Base-by-base conservation (phyloP, 2,113 vertebrate species). In the Salvator merianae region DNA sequence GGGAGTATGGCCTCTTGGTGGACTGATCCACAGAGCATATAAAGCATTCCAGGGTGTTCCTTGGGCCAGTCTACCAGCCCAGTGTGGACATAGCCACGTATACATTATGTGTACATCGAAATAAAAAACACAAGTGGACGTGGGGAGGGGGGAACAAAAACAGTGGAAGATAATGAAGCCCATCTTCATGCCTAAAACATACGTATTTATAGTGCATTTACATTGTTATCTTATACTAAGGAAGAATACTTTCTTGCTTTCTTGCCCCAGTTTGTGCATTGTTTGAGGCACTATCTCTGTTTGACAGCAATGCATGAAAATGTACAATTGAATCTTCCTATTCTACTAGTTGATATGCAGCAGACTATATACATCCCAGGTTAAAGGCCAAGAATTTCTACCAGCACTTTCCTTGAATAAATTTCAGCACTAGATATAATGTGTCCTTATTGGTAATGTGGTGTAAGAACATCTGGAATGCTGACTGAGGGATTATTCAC, bases 401-500 rank as follows among this genome's bases (percentile, higher is more conserved):
- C 75, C 30, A 34, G 30, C 38, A 43, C 24, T 24, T 43, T 18
- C 66, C 38, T 78, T 63, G 34, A n/a, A 79, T 73, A 65, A 62
- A 70, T 70, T 62, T 78, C 24, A 79, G n/a, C 40, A 65, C 36
- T 63, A n/a, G 36, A 4, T 74, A 20, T 28, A 85, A 30, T 47
- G 32, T 79, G 40, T 32, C 55, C 70, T 40, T 62, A 73, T 79
- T 40, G n/a, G 4, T 47, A 79, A 72, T 73, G n/a, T 79, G 53
- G 68, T 30, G 32, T 36, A 47, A 73, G 83, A 50, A 24, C 83
- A 85, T 79, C 83, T 85, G 83, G 83, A 82, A 82, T 47, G 70
- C 81, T 82, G 81, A 82, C 81, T 40, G 55, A 34, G 55, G 77
- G 59, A 79, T 85, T 85, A 85, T 85, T 85, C 69, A 47, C 77